phyloP scores from a whole-genome alignment of 1,140 invertebrate genomes.

The Halyomorpha halys region DNA sequence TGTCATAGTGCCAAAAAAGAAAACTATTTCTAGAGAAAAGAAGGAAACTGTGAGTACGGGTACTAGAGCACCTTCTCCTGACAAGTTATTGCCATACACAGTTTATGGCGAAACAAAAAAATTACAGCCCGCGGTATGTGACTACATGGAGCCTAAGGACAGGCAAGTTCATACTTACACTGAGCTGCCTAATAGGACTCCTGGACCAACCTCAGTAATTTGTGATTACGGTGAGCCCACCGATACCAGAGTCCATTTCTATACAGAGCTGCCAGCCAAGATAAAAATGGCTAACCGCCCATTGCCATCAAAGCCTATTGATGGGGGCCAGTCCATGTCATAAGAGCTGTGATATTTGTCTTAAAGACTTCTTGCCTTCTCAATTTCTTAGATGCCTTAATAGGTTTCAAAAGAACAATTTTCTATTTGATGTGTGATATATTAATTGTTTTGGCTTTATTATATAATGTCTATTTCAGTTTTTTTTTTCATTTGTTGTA shows the following conservation, averaged over 20 bases:
- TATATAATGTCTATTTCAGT: neutral
- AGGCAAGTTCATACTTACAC: constrained; percentile 41
- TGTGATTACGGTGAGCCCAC: constrained; percentile 62
- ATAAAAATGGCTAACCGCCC: constrained; percentile 52
- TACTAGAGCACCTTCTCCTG: constrained; percentile 49
- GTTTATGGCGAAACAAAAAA: constrained; percentile 10
- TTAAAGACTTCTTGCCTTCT: constrained; percentile 23
- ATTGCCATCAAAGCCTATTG: constrained; percentile 51
- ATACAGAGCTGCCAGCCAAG: constrained; percentile 51
- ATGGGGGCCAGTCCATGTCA: constrained; percentile 33
- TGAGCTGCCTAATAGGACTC: constrained; percentile 37
- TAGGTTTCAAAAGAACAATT: constrained; percentile 12
- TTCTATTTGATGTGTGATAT: constrained; percentile 16
- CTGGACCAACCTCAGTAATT: constrained; percentile 34
- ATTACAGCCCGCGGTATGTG: constrained; percentile 35
- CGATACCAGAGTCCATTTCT: constrained; percentile 55
- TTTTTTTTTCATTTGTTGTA: constrained; percentile 7
- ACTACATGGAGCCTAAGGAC: constrained; percentile 44
- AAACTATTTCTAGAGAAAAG: constrained; percentile 29
- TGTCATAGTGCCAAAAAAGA: constrained; percentile 42
- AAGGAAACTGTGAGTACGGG: constrained; percentile 42
- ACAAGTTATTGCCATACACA: constrained; percentile 42
- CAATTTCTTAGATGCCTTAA: constrained; percentile 18
- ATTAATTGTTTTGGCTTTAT: constrained; percentile 11
- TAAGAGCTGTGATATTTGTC: constrained; percentile 26